Conservation (phyloP, 2,797 vertebrate genomes). For the Cyclura pinguis region DNA sequence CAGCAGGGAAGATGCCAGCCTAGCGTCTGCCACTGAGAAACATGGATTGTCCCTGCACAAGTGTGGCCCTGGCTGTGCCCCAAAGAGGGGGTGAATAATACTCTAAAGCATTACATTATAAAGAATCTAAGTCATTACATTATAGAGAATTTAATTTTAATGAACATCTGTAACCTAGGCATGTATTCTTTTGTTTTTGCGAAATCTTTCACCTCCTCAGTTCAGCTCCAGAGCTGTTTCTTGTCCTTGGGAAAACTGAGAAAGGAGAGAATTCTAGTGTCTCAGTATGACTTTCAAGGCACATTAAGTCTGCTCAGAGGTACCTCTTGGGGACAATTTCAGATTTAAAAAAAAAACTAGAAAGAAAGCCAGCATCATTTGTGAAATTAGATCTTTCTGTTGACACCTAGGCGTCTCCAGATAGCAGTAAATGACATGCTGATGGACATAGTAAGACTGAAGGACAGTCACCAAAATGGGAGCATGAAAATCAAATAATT, state of each 20-base stretch:
- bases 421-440: constrained; percentile 12
- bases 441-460: not conserved
- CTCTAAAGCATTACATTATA: not conserved
- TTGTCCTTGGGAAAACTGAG: not conserved
- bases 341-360: constrained; percentile 5
- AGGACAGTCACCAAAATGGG: not conserved
- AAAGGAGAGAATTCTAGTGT: constrained; percentile 18
- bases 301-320: constrained; percentile 56
- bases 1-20: not conserved
- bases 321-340: constrained; percentile 26
- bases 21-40: not conserved
- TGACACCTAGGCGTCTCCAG: constrained; percentile 32
- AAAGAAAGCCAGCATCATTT: not conserved
- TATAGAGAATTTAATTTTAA: not conserved
- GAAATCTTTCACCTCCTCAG: not conserved
- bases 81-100: not conserved
- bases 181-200: not conserved
- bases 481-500: not conserved
- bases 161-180: not conserved
- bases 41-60: not conserved
- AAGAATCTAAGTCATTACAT: not conserved
- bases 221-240: not conserved
- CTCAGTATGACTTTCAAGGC: constrained; percentile 53
- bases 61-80: not conserved
- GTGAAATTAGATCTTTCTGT: constrained; percentile 22